Base-by-base conservation (phyloP, 2,888 invertebrate species). In the Serrognathus titanus region DNA sequence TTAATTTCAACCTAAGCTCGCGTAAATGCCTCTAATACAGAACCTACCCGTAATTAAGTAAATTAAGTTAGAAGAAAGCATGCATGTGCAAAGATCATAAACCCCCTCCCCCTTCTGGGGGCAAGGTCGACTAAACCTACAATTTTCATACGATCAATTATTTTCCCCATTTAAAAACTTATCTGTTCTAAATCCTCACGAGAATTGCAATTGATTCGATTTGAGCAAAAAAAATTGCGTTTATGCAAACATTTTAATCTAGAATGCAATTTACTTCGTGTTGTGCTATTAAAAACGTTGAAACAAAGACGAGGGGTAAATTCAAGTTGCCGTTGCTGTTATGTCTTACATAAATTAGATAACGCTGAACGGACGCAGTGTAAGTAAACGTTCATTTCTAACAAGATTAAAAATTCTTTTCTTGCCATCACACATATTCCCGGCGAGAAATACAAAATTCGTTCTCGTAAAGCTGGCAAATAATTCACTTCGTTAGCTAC, bases 1-100 rank as follows among this genome's bases (percentile, higher is more conserved):
- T 51, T 56, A 51, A 51, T 55, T 55, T 47, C 40, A 13, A 35
- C 55, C 24, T 11, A 35, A 20, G 37, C 37, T 51, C 52, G 60
- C 63, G 60, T 63, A 64, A 63, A 66, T 64, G 64, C 61, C 51
- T 61, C 54, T 64, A 66, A 63, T 62, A 62, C 60, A 51, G 59
- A 59, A 57, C 60, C 45, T 50, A 53, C 53, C 57, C 58, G 61
- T 61, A 65, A 66, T 64, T 66, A 65, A 63, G 54, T 55, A 56
- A 65, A 60, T 65, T 63, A 63, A 59, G 54, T 41, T 43, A 51
- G 50, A 64, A 62, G 60, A 62, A 62, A 60, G 55, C 59, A 63
- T 61, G 61, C 63, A 61, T 63, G 62, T 55, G 53, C 55, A 38
- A 43, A 41, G 37, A 55, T 53, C 60, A 59, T 62, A 60, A 62